Evolutionary conservation across 2,797 vertebrate genomes (phyloP), one percentile per base, ranked within the genome.

Genomic region (Sebastes minor): DNA sequence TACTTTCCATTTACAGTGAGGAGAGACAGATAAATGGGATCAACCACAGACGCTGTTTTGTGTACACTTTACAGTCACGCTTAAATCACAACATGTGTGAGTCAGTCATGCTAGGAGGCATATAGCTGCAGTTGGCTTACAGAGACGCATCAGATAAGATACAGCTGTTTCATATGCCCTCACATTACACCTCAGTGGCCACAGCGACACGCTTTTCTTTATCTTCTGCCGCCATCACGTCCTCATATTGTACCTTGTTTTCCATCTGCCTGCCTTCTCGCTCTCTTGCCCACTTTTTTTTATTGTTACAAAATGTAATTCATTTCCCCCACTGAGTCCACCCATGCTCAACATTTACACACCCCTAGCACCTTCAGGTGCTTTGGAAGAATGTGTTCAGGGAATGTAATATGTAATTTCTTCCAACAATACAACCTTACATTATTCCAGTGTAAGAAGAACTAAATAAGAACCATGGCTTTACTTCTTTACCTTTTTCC

Each of bases 271-370:
- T 71, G 66, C 70, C 75, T 84, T 70, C 59, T 80, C 62, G 11
- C 70, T 80, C 71, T 59, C 70, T 70, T 57, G 30, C 57, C 42
- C 4, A 55, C 66, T 23, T 65, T 66, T 84, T 73, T 78, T 82
- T 73, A 78, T 73, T 84, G 73, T 86, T 78, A 85, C 86, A 25
- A 89, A 85, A 80, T 86, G 71, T 74, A 60, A 83, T 88, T 87
- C 22, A 70, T 86, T 82, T 32, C 18, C 4, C 68, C 76, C 42
- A 4, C 64, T 33, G 80, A 52, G 71, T 85, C 78, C 76, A 65
- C 18, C 79, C 78, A 28, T 74, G 74, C 81, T 84, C 79, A 63
- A 18, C 79, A 57, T 62, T 22, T 2, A 70, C 78, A 62, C 52
- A 22, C 67, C 71, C 35, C 5, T 3, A 20, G 42, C 22, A 72